Evolutionary conservation across 2,113 vertebrate genomes (phyloP).

Genomic region (Nestor notabilis): DNA sequence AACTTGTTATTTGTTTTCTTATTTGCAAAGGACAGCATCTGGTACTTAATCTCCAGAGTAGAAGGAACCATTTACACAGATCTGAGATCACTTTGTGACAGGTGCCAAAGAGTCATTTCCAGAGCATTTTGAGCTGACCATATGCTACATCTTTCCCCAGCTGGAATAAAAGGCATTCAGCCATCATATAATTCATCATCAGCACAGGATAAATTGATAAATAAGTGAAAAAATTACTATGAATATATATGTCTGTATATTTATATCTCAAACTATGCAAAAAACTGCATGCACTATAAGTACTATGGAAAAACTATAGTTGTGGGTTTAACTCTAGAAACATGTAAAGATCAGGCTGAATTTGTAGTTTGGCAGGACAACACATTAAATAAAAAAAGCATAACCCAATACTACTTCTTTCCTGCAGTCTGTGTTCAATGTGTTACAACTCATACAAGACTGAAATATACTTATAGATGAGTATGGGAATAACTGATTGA

Average conservation of each 20-base stretch:
- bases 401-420: background rate
- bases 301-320: background rate
- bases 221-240: conserved; percentile 4
- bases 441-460: background rate
- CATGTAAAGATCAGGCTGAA: background rate
- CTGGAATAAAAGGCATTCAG: conserved; percentile 44
- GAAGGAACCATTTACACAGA: conserved; percentile 64
- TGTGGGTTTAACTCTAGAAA: background rate
- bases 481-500: background rate
- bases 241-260: background rate
- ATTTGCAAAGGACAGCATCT: conserved; percentile 63
- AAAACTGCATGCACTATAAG: background rate
- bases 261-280: background rate
- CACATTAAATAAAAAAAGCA: background rate
- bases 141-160: conserved; percentile 65
- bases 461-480: background rate
- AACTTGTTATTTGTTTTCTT: conserved; percentile 32
- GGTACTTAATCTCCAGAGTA: conserved; percentile 62
- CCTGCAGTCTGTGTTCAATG: background rate
- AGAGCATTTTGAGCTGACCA: conserved; percentile 62
- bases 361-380: background rate
- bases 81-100: conserved; percentile 68
- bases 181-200: background rate
- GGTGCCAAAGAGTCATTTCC: conserved; percentile 60
- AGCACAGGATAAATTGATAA: conserved; percentile 15